These are phyloP conservation scores for Sclerurus mexicanus DNA, from an alignment of 2,113 vertebrate species.

Conservation along the genomic window DNA sequence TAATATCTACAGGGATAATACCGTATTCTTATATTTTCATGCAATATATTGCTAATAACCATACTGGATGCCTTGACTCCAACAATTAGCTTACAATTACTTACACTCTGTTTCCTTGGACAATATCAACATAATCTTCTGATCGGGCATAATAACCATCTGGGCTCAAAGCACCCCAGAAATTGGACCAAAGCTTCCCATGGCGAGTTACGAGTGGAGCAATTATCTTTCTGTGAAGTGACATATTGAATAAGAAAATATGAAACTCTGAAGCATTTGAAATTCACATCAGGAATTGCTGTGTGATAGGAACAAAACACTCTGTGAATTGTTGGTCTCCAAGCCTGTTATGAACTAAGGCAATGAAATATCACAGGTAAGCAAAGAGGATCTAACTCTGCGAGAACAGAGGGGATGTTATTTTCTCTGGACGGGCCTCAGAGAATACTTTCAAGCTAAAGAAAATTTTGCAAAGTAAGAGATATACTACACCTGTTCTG, in stretches of 20 bases:
- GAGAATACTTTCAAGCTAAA: neutral
- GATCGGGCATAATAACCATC: conserved; percentile 97
- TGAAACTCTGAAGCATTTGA: neutral
- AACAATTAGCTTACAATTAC: conserved; percentile 53
- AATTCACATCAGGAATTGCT: neutral
- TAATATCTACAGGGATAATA: neutral
- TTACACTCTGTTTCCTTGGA: conserved; percentile 94
- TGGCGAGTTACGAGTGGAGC: conserved; percentile 92
- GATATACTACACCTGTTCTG: conserved; percentile 90
- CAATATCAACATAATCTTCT: conserved; percentile 96
- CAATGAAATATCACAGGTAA: neutral
- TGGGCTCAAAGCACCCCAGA: conserved; percentile 94
- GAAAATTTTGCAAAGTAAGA: neutral
- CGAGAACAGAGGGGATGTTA: neutral
- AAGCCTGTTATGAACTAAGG: accelerated
- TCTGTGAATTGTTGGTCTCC: neutral
- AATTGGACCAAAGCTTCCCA: conserved; percentile 97
- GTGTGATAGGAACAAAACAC: neutral
- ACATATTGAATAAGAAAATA: neutral
- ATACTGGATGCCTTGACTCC: neutral
- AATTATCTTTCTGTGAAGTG: conserved; percentile 87
- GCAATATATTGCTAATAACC: neutral
- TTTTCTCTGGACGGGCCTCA: neutral
- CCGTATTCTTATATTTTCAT: neutral
- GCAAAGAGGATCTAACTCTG: neutral